These are phyloP conservation scores for Apantesis nais DNA, from an alignment of 2,888 invertebrate genomes.

Conservation along the genomic window DNA sequence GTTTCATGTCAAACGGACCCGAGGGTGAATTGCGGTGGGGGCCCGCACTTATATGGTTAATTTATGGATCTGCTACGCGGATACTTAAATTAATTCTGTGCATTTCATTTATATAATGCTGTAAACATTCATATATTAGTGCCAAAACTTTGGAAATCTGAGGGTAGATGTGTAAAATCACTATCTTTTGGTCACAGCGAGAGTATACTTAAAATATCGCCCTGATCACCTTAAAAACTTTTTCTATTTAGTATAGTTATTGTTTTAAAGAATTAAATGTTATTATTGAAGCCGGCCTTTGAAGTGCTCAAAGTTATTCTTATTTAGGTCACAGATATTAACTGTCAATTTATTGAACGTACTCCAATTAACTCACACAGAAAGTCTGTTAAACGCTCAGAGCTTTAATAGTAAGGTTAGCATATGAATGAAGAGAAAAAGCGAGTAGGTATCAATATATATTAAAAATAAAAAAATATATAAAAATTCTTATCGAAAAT, in stretches of 20 bases:
- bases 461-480: no score
- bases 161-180: not conserved
- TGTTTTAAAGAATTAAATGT: not conserved
- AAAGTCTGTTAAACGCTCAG: constrained; percentile 3
- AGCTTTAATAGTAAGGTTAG: not conserved
- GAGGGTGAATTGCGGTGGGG: not conserved
- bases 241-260: not conserved
- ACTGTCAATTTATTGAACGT: constrained; percentile 19
- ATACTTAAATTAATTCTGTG: not conserved
- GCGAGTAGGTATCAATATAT: no score
- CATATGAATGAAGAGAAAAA: not conserved
- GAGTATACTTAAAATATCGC: not conserved
- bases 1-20: not conserved
- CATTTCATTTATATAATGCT: not conserved
- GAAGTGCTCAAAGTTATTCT: constrained; percentile 9
- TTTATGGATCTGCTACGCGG: no score
- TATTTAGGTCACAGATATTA: constrained; percentile 21
- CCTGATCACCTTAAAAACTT: not conserved
- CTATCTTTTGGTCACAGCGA: rapidly evolving
- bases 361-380: constrained; percentile 20
- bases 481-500: no score
- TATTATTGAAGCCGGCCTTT: not conserved
- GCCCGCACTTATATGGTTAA: not conserved
- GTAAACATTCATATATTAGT: no score
- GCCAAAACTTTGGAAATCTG: not conserved